These are phyloP conservation scores for Leucoraja ocellata DNA, from an alignment of 2,797 vertebrate species.

Conservation along the genomic window DNA sequence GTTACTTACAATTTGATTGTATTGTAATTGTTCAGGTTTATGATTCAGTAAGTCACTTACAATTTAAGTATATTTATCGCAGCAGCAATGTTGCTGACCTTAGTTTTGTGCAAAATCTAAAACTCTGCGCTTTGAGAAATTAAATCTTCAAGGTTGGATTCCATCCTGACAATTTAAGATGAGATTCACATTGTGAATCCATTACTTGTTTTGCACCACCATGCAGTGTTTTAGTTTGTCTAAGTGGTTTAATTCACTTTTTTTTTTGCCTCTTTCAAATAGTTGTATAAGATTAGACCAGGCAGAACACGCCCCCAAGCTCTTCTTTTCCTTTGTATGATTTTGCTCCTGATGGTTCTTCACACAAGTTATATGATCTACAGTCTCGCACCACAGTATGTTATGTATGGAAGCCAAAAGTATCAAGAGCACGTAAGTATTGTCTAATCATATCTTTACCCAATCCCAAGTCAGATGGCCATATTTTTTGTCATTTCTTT, in stretches of 20 bases:
- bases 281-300: conserved; percentile 94
- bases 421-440: conserved; percentile 77
- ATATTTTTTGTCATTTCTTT: not conserved
- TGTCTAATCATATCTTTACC: not conserved
- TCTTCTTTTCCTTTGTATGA: conserved; percentile 95
- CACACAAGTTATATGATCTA: conserved; percentile 98
- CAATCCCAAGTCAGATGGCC: not conserved
- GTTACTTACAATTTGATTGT: not conserved
- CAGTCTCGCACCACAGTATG: conserved; percentile 93
- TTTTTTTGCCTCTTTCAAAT: conserved; percentile 42
- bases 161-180: not conserved
- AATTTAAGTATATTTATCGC: not conserved
- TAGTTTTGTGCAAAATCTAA: not conserved
- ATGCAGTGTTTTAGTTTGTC: not conserved
- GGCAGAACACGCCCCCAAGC: conserved; percentile 88
- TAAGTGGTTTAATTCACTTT: not conserved
- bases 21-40: not conserved
- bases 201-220: not conserved
- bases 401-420: conserved; percentile 98
- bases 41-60: not conserved
- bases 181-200: not conserved
- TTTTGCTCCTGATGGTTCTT: conserved; percentile 90
- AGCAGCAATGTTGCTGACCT: not conserved
- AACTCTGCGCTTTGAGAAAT: not conserved
- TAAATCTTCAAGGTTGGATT: not conserved